Evolutionary conservation across 2,888 invertebrate genomes (phyloP).

Genomic region (Tenthredo livida): DNA sequence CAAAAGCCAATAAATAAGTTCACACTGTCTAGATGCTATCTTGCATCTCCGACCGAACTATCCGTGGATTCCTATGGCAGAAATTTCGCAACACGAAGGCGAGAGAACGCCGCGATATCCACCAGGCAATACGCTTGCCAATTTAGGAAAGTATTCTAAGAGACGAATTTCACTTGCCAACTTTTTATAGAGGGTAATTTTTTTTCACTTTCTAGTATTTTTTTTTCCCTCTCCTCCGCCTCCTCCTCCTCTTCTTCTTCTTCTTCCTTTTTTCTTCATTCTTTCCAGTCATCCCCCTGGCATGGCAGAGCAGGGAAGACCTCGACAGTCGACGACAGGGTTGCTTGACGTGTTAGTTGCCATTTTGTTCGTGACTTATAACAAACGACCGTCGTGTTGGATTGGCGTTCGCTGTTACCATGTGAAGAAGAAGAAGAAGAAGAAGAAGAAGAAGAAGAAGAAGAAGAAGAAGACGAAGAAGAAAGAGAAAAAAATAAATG

Average conservation of each 20-base stretch:
- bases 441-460: too few species aligned
- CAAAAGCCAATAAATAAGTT: not conserved
- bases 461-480: too few species aligned
- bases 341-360: slow-evolving; percentile 27
- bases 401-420: too few species aligned
- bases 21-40: not conserved
- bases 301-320: not conserved
- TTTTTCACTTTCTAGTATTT: not conserved
- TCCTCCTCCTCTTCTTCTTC: not conserved
- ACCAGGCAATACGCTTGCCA: too few species aligned
- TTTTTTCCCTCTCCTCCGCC: not conserved
- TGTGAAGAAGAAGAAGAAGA: not conserved
- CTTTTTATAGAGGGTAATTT: slow-evolving; percentile 28
- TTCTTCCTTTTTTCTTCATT: not conserved
- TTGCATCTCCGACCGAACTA: not conserved
- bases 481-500: not conserved
- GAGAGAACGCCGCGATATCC: not conserved
- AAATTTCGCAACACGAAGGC: not conserved
- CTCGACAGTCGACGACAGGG: slow-evolving; percentile 37
- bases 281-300: not conserved
- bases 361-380: slow-evolving; percentile 39
- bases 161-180: not conserved
- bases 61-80: not conserved
- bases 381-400: slow-evolving; percentile 27
- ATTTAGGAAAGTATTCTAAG: not conserved